Evolutionary conservation across 30 jellyfish, hydroid and myxozoan genomes (phyloP), one percentile per base, ranked within the genome.

Genomic region (Hydractinia echinata): DNA sequence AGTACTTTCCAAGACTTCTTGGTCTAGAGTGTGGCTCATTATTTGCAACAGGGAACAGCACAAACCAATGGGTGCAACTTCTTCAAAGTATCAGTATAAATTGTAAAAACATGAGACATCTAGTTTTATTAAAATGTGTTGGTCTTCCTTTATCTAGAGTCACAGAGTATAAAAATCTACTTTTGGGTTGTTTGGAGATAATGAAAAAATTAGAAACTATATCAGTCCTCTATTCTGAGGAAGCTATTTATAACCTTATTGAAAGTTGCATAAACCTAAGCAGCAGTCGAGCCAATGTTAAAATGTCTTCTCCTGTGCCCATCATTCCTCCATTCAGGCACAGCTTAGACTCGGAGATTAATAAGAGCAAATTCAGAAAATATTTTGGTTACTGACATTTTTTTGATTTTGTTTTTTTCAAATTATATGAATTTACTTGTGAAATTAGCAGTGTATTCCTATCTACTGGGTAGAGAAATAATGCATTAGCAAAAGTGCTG

Each of bases 11-110:
- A 20, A 48, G 39, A 15, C 60, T 84, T 54, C 48, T 50, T 5
- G 69, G 67, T 8, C 55, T 84, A 4, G 94, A 84, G 55, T 56
- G 61, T 66, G 94, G 94, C 8, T 39, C 88, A 10, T 21, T 84
- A 51, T 77, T 84, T 53, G 39, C 67, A 8, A 66, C 87, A 20
- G 87, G 68, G 10, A 83, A 84, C 9, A 66, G 70, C 14, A 77
- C 50, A n/a, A 20, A 83, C 55, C 9, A 72, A 21, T 84, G 94
- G 94, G 64, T 55, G 13, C 44, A 20, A 8, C 67, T 84, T 5
- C 51, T 84, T 6, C 14, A 73, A 19, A 76, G 84, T 79, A 53
- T 76, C 39, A 73, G 82, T 8, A 70, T 61, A n/a, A 66, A 84
- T 51, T 84, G 94, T 67, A 82, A 66, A 8, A 50, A 20, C 8